Base-by-base conservation (phyloP, 1,140 invertebrate species). In the Temnothorax longispinosus region DNA sequence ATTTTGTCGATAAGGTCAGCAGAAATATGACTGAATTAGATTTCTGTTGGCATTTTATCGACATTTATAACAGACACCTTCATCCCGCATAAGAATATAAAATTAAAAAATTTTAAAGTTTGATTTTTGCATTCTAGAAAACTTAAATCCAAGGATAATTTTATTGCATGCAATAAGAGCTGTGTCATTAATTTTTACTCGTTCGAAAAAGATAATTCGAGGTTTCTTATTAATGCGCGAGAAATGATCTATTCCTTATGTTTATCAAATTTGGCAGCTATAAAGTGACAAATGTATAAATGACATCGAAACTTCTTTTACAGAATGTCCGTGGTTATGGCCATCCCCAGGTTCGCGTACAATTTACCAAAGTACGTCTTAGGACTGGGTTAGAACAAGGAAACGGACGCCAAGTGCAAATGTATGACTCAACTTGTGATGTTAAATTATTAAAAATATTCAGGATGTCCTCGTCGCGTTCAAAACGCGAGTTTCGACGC, bases 291-390 rank as follows among this genome's bases (percentile, higher is more conserved):
- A 27, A 77, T 2, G 13, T 38, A 11, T 27, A n/a, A 21, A 84
- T 7, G 8, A 35, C 4, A 47, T 50, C 4, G 1, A 32, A 62
- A 50, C 15, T 84, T 84, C 2, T 82, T 32, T 97, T 96, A 86
- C 96, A 97, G 97, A 93, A 96, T 97, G 96, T 97, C 97, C 38
- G 96, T 97, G 92, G 95, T 97, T 86, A 97, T 97, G 97, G 97
- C 97, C 86, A 97, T 98, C 93, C 97, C 97, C 78, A 96, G 97
- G 94, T 96, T 97, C 91, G 97, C 97, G 21, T 97, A 97, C 94
- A 97, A 97, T 95, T 96, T 97, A 95, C 97, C 97, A 89, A 97
- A 97, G 95, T 97, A 97, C 94, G 97, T 98, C 75, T 95, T 97
- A 93, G 97, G 97, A 64, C 94, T 97, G 76, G 97, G 97, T 80